These are phyloP conservation scores for Falco punctatus DNA, from an alignment of 2,113 vertebrate species.

Conservation along the genomic window DNA sequence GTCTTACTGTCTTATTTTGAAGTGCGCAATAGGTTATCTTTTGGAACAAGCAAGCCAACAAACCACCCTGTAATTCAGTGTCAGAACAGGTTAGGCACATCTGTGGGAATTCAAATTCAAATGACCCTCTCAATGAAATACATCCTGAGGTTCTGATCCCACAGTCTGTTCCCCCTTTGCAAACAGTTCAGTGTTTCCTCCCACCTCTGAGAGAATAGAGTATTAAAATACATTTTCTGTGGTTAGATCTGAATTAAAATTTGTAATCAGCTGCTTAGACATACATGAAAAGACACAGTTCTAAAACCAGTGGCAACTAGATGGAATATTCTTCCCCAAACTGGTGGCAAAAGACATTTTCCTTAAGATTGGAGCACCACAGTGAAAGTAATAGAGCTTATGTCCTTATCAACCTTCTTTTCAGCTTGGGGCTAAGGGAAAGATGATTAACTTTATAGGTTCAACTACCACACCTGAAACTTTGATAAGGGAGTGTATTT, in stretches of 20 bases:
- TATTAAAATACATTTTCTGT: neutral
- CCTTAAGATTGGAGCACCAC: neutral
- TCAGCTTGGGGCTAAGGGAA: neutral
- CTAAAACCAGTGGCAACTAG: neutral
- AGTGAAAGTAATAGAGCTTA: neutral
- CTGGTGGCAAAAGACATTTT: neutral
- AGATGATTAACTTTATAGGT: neutral
- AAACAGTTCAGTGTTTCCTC: neutral
- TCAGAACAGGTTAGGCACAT: neutral
- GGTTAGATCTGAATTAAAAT: neutral
- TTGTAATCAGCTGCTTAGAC: neutral
- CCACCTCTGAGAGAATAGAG: neutral
- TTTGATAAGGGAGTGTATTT: neutral
- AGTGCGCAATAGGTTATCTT: neutral
- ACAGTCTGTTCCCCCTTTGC: neutral
- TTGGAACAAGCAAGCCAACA: neutral
- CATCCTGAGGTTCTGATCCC: neutral
- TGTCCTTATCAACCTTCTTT: neutral
- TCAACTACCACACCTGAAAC: neutral
- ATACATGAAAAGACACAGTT: neutral
- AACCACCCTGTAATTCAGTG: neutral
- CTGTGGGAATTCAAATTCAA: neutral
- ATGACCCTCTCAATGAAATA: neutral
- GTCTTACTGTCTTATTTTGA: neutral
- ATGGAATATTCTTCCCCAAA: neutral